phyloP scores from a whole-genome alignment of 2,888 invertebrate species.

The Eilema caniola region DNA sequence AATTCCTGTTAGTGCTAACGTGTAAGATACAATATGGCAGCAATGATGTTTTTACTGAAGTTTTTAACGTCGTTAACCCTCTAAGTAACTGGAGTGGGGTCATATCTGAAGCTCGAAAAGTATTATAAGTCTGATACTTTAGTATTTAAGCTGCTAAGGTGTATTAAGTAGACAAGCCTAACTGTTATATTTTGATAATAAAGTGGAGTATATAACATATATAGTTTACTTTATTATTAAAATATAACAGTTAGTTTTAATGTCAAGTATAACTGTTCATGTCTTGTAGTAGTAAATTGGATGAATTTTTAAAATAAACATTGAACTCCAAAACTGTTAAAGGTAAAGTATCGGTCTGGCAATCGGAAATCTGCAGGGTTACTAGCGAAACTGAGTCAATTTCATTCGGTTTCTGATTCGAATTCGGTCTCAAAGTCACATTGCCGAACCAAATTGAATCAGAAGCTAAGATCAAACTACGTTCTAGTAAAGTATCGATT shows the following conservation, averaged over 20 bases:
- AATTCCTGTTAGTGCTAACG: background rate
- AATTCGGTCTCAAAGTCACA: background rate
- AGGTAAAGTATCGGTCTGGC: background rate
- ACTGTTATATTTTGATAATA: too few species aligned
- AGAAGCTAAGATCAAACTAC: background rate
- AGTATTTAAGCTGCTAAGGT: background rate
- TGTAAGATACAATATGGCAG: background rate
- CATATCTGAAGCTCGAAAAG: background rate
- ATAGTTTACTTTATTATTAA: too few species aligned
- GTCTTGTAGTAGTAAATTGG: background rate
- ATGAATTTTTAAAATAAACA: background rate
- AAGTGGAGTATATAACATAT: too few species aligned
- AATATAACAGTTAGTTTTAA: too few species aligned
- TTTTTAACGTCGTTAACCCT: background rate
- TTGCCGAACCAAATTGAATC: background rate
- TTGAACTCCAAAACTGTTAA: background rate
- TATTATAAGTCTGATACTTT: too few species aligned
- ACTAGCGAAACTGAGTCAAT: background rate
- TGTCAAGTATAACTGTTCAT: too few species aligned
- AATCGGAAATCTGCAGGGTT: background rate
- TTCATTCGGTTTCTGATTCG: background rate
- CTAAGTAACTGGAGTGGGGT: background rate
- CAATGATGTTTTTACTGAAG: conserved; percentile 1
- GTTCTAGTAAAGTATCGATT: background rate
- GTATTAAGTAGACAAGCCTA: background rate